Base-by-base conservation (phyloP, 2,113 vertebrate species). In the Thymallus thymallus region DNA sequence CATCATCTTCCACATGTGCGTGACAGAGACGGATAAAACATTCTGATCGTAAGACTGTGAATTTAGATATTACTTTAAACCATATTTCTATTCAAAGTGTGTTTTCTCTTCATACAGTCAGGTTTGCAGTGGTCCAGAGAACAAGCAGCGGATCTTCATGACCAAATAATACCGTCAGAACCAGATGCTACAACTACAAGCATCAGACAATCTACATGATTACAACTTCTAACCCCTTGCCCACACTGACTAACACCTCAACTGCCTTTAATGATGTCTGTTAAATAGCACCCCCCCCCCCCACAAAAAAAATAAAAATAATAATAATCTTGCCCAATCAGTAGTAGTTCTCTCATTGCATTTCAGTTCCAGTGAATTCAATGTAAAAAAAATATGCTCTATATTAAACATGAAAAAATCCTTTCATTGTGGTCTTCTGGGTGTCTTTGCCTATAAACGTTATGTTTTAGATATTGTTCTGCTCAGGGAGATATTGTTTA, bases 401-500 rank as follows among this genome's bases (percentile, higher is more conserved):
- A 79, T 88, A 73, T 80, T 72, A 73, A 82, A 86, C 55, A 26
- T 16, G 83, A 86, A 88, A 89, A 80, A 88, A 51, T 85, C 76
- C 64, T 76, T n/a, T 69, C 26, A 13, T 22, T 51, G 76, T 3
- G 7, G 62, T 69, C 51, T 46, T 70, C 22, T 12, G 1, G 73
- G 71, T 58, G 20, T 46, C 20, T 46, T 16, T 55, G 5, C 51
- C 18, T 55, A 55, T 41, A 41, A 6, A 32, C 20, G 0, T 55
- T 10, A n/a, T 58, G 1, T 81, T 35, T 7, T 12, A 1, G 60
- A 65, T 45, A 45, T 29, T 18, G 0, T 63, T 63, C 20, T 45
- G 5, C 22, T 29, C n/a, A 65, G 60, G 62, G 14, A 63, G 16
- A 63, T 63, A 63, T 63, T 29, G 10, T 64, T 73, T 73, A 1